These are phyloP conservation scores for Octonoba sinensis DNA, from an alignment of 2,888 invertebrate genomes.

Conservation along the genomic window DNA sequence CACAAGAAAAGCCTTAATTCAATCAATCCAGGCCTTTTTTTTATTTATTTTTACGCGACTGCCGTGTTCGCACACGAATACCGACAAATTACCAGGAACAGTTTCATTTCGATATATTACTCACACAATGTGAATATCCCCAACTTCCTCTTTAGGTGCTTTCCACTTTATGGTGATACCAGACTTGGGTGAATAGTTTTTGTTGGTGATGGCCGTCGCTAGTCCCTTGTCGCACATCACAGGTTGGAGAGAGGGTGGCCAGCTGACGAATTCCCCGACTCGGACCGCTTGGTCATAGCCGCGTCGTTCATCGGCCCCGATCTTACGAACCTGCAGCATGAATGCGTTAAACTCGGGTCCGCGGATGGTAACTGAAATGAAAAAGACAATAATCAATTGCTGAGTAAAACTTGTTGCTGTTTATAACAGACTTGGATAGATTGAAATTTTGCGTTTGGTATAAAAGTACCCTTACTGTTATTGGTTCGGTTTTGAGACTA, in stretches of 20 bases:
- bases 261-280: constrained; percentile 50
- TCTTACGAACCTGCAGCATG: constrained; percentile 58
- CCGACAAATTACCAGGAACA: background rate
- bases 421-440: too few species aligned
- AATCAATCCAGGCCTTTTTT: too few species aligned
- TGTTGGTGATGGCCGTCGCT: constrained; percentile 52
- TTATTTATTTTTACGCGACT: too few species aligned
- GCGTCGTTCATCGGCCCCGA: constrained; percentile 46
- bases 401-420: too few species aligned
- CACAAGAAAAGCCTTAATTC: too few species aligned
- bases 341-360: constrained; percentile 55
- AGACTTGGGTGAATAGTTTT: constrained; percentile 41
- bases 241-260: constrained; percentile 30
- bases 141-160: constrained; percentile 55
- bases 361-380: constrained; percentile 49
- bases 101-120: background rate
- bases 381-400: too few species aligned
- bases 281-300: constrained; percentile 42
- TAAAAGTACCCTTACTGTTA: too few species aligned
- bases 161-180: constrained; percentile 52
- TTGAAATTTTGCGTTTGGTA: too few species aligned
- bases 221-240: constrained; percentile 50
- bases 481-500: too few species aligned
- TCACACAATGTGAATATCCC: constrained; percentile 50
- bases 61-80: too few species aligned